Evolutionary conservation across 2,888 invertebrate species (phyloP).

Genomic region (Kryphioiulus occultus): DNA sequence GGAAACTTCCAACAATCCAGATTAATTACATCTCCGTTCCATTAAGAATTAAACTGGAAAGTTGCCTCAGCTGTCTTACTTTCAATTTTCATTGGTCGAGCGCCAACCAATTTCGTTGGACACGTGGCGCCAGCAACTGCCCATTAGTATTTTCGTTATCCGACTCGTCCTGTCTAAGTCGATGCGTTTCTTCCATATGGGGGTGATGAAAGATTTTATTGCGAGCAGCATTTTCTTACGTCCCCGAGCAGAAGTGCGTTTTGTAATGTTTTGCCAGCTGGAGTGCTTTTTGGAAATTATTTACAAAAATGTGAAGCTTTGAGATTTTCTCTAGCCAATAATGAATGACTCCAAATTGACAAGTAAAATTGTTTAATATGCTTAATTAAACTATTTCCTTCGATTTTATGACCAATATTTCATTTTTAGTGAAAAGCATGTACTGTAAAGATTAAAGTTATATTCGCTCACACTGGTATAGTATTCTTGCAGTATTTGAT

Average conservation of each 20-base stretch:
- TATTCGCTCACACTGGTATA: too few species aligned
- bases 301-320: neutral
- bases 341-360: neutral
- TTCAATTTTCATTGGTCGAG: slow-evolving; percentile 32
- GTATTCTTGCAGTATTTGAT: too few species aligned
- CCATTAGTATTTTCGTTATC: slow-evolving; percentile 24
- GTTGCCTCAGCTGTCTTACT: slow-evolving; percentile 38
- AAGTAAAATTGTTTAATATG: too few species aligned
- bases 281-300: neutral
- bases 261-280: neutral
- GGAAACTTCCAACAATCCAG: slow-evolving; percentile 13
- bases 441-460: too few species aligned
- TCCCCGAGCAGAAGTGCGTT: neutral
- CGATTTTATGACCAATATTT: too few species aligned
- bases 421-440: too few species aligned
- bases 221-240: neutral
- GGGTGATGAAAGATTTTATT: slow-evolving; percentile 17
- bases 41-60: slow-evolving; percentile 36
- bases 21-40: slow-evolving; percentile 19
- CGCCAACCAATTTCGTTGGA: slow-evolving; percentile 13
- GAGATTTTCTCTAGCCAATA: neutral
- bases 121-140: slow-evolving; percentile 20
- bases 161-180: neutral
- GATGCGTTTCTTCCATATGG: neutral
- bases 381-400: too few species aligned